phyloP scores from a whole-genome alignment of 2,888 invertebrate species.

The Dexiosoma caninum region DNA sequence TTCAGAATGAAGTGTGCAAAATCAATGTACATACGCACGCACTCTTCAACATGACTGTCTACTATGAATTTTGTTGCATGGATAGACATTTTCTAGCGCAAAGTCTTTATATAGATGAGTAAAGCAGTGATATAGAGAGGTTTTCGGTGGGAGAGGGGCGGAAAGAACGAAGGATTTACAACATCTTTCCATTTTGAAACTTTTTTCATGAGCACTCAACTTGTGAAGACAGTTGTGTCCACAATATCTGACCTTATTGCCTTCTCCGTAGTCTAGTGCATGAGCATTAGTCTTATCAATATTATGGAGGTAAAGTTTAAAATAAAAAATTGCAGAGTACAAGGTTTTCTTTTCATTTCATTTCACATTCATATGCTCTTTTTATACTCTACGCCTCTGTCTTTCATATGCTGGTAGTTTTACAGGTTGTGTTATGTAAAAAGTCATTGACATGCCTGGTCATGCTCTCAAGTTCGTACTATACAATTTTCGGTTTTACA shows the following conservation, averaged over 20 bases:
- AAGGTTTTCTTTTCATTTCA: no score
- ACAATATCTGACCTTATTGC: no score
- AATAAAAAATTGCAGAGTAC: no score
- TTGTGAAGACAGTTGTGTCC: no score
- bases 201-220: no score
- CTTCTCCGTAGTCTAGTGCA: no score
- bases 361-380: no score
- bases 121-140: not conserved
- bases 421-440: slow-evolving; percentile 39
- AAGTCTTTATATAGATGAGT: not conserved
- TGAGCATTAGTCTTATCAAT: no score
- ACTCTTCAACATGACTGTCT: slow-evolving; percentile 2
- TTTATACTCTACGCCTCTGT: not conserved
- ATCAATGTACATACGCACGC: not conserved
- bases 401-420: not conserved
- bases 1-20: not conserved
- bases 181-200: no score
- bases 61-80: not conserved
- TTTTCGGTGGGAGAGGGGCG: no score
- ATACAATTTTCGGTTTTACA: slow-evolving; percentile 57
- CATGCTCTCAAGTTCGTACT: slow-evolving; percentile 57
- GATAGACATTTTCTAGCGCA: slow-evolving; percentile 5
- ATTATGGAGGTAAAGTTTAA: no score
- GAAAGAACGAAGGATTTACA: no score
- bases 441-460: slow-evolving; percentile 63